Evolutionary conservation across 2,797 vertebrate species (phyloP).

Genomic region (Leuciscus waleckii): DNA sequence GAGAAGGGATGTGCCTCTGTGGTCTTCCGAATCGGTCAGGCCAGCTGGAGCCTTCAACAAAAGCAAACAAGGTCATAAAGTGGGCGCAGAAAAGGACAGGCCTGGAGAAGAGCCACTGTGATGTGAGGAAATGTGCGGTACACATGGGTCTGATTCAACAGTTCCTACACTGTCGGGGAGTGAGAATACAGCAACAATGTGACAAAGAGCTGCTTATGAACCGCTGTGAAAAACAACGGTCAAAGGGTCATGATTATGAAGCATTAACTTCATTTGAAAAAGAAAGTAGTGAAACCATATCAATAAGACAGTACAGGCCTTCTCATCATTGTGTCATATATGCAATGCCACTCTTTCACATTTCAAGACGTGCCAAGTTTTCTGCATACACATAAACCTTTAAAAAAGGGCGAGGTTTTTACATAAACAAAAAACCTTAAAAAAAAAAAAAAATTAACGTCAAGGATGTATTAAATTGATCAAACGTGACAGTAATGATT

Average conservation of each 20-base stretch:
- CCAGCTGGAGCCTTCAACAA: slow-evolving; percentile 57
- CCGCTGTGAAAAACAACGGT: not conserved
- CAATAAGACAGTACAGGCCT: not conserved
- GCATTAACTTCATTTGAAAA: not conserved
- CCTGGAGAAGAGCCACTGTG: slow-evolving; percentile 35
- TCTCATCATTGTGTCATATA: not conserved
- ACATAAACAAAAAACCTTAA: no score
- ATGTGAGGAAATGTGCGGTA: slow-evolving; percentile 52
- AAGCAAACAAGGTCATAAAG: slow-evolving; percentile 63
- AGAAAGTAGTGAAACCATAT: not conserved
- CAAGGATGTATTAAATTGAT: not conserved
- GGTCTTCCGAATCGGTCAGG: slow-evolving; percentile 19
- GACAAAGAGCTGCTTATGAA: slow-evolving; percentile 8
- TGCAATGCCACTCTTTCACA: not conserved
- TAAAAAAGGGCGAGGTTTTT: no score
- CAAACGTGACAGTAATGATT: not conserved
- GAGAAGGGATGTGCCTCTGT: slow-evolving; percentile 46
- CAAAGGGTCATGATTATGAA: slow-evolving; percentile 19
- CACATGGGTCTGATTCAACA: slow-evolving; percentile 52
- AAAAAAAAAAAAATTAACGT: not conserved
- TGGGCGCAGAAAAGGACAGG: slow-evolving; percentile 30
- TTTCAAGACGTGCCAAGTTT: not conserved
- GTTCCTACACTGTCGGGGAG: slow-evolving; percentile 13
- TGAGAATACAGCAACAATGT: slow-evolving; percentile 12
- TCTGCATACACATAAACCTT: not conserved